Evolutionary conservation across 1,140 invertebrate species (phyloP), one percentile per base, ranked within the genome.

Genomic region (Hetaerina americana): DNA sequence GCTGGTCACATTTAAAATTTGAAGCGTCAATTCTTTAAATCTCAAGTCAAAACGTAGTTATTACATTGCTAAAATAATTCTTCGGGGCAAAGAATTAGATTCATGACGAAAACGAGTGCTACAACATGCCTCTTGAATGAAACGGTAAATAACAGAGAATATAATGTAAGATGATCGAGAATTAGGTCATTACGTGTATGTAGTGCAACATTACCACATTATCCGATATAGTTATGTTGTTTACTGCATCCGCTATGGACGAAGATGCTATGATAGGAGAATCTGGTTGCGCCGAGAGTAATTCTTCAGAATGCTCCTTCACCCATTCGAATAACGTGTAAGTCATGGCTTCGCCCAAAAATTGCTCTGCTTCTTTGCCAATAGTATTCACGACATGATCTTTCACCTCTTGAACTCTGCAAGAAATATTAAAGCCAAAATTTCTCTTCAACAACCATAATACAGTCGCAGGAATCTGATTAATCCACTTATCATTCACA

Each of bases 281-380:
- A 25, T 90, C 87, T 26, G 88, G 88, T 78, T 94, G 92, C 8
- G 85, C 86, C 0, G 83, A 82, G 12, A 93, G 81, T 72, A 96
- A 80, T 66, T 91, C 87, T 0, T 87, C 77, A 26, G 89, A 82
- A 78, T 91, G 90, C 79, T 97, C 95, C 79, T 94, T 95, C 22
- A 94, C 84, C 80, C 88, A 94, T 82, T 98, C 95, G 83, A 98
- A 95, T 29, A 98, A 79, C 3, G 94, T 93, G 77, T 95, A 98
- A 0, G 95, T 97, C 93, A 97, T 96, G 40, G 93, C 92, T 81
- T 88, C 90, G 12, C 93, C 95, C 25, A 96, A 73, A 85, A 90
- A 92, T 74, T 90, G 87, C 29, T 90, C 85, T 0, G 90, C 90
- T 80, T 95, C 92, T 57, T 85, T 81, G n/a, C 84, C 82, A 0